These are phyloP conservation scores for Oophaga pumilio DNA, from an alignment of 2,113 vertebrate species.

Conservation along the genomic window DNA sequence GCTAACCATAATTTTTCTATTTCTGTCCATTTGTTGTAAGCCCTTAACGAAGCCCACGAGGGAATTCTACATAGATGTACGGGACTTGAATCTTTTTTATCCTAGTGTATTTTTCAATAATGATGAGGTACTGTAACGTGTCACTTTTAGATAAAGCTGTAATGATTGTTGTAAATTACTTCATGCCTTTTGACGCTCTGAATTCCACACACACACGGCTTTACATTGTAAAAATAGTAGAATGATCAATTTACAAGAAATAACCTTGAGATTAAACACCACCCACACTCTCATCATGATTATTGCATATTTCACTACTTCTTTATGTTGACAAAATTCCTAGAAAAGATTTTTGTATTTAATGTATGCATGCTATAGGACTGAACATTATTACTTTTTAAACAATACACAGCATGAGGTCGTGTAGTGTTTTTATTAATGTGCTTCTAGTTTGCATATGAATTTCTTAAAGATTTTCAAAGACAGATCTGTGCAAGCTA, in stretches of 20 bases:
- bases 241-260: constrained; percentile 14
- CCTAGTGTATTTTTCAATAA: no score
- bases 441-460: no score
- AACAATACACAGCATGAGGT: background rate
- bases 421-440: background rate
- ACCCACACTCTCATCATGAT: constrained; percentile 6
- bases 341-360: background rate
- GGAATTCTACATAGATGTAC: no score
- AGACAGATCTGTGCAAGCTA: no score
- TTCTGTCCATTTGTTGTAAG: no score
- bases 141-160: background rate
- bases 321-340: background rate
- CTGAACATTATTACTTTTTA: background rate
- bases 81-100: no score
- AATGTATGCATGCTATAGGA: background rate
- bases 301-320: constrained; percentile 19
- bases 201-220: constrained; percentile 2
- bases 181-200: background rate
- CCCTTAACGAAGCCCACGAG: no score
- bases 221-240: constrained; percentile 2
- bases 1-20: no score
- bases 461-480: no score
- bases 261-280: constrained; percentile 9
- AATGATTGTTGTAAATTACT: background rate
- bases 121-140: no score